These are phyloP conservation scores for Pseudotriccus pelzelni DNA, from an alignment of 2,797 vertebrate genomes.

Conservation along the genomic window DNA sequence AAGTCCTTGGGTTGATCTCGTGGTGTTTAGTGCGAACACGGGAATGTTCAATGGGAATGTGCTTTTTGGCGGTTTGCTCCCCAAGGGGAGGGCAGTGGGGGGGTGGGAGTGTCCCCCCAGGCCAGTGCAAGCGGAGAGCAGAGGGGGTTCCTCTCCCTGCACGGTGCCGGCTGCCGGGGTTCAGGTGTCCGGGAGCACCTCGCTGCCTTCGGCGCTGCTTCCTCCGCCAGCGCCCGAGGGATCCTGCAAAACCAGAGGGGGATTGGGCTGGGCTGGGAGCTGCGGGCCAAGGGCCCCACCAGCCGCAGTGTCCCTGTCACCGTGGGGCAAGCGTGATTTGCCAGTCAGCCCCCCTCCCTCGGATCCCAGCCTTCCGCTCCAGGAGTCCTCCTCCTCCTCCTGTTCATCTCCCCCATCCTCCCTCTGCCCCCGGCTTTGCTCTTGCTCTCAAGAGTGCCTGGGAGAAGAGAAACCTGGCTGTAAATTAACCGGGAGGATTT, in stretches of 20 bases:
- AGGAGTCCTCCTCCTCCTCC: neutral
- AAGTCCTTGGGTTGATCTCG: neutral
- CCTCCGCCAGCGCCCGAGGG: fast-evolving
- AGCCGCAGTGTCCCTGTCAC: neutral
- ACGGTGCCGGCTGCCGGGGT: fast-evolving
- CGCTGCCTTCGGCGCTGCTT: neutral
- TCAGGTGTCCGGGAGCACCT: neutral
- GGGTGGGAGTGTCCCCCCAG: neutral
- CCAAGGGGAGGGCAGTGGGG: neutral
- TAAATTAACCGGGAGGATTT: neutral
- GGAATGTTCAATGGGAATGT: fast-evolving
- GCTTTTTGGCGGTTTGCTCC: neutral
- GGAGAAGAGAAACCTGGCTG: neutral
- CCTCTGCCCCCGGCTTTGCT: neutral
- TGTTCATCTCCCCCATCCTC: neutral
- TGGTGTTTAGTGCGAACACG: fast-evolving
- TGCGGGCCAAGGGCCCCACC: fast-evolving
- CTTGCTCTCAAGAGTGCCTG: neutral
- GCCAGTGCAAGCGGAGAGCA: neutral
- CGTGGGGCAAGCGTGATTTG: fast-evolving
- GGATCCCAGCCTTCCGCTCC: neutral
- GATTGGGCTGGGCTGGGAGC: neutral
- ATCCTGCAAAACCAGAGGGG: neutral
- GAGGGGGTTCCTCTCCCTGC: neutral
- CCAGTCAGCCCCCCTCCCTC: neutral